A percentile compares a stretch with the other conserved stretches of the same genome.
Conservation (phyloP, 2,113 vertebrate genomes). For the Narcine bancroftii region DNA sequence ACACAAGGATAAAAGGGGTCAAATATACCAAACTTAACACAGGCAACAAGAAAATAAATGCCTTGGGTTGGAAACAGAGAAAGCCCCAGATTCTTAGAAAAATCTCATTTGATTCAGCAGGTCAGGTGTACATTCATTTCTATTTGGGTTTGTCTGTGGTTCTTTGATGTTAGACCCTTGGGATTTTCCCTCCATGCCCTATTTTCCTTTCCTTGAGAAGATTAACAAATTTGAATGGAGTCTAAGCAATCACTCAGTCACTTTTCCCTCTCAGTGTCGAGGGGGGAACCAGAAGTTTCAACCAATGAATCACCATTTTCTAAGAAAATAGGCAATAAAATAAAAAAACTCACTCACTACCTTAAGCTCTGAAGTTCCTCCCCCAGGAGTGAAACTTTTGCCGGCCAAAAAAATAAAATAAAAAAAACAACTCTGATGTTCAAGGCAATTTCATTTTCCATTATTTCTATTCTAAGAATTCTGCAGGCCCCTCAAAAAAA, state of each 20-base stretch:
- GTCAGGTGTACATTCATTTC: not conserved
- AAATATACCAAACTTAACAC: not conserved
- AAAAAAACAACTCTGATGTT: not conserved
- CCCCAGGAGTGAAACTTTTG: not conserved
- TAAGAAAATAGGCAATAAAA: too few species aligned
- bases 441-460: not conserved
- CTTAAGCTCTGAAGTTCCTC: slow-evolving; percentile 12
- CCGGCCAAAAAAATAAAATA: not conserved
- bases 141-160: not conserved
- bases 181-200: not conserved
- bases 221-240: not conserved
- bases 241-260: too few species aligned
- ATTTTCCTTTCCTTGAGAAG: not conserved
- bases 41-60: not conserved
- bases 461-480: slow-evolving; percentile 30
- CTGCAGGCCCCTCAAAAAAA: not conserved
- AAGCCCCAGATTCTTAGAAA: not conserved
- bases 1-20: not conserved
- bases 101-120: not conserved
- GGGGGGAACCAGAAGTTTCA: not conserved
- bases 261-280: not conserved
- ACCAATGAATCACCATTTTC: slow-evolving; percentile 1
- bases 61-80: not conserved
- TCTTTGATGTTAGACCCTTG: not conserved
- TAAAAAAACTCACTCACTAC: too few species aligned